Evolutionary conservation across 2,888 invertebrate species (phyloP), one percentile per base, ranked within the genome.

Genomic region (Agonopterix arenella): DNA sequence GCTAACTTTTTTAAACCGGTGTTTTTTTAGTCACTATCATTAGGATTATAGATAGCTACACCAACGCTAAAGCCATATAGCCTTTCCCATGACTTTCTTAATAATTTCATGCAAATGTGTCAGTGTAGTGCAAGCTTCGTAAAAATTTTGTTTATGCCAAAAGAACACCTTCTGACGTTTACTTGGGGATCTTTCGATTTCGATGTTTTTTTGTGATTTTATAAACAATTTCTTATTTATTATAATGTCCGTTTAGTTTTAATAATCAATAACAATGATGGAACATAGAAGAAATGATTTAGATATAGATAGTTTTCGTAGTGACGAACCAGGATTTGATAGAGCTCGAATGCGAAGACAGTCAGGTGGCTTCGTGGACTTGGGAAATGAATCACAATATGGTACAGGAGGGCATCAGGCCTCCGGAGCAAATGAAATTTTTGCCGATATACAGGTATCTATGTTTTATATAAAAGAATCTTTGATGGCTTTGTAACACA

Each of bases 371-470:
- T 94, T 95, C 75, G 93, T 94, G 46, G 95, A 94, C 70, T 89
- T 95, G 47, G 93, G 93, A 48, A 93, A 92, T 80, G 93, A 93
- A 80, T 92, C 92, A 80, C 92, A 93, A 73, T 94, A 93, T 81
- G 94, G 93, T 54, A 92, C 93, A 50, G 95, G 95, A 60, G 96
- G 96, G 16, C 96, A 96, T 77, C 95, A 95, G 78, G 94, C 94
- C 18, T 94, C 95, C 46, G 95, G 96, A 51, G 95, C 95, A 18
- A 97, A 97, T 80, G 97, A 97, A 84, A 92, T 97, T 52, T 97
- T 96, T 81, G 95, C 96, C 28, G 96, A 97, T 72, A 96, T 97
- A 84, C 96, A 96, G 91, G 97, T 96, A 81, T 4, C 10, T 10
- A 40, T 40, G n/a, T 40, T n/a, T n/a, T 40, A n/a, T 40, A 40